Evolutionary conservation across 2,797 vertebrate species (phyloP), one percentile per base, ranked within the genome.

Genomic region (Sphaeramia orbicularis): DNA sequence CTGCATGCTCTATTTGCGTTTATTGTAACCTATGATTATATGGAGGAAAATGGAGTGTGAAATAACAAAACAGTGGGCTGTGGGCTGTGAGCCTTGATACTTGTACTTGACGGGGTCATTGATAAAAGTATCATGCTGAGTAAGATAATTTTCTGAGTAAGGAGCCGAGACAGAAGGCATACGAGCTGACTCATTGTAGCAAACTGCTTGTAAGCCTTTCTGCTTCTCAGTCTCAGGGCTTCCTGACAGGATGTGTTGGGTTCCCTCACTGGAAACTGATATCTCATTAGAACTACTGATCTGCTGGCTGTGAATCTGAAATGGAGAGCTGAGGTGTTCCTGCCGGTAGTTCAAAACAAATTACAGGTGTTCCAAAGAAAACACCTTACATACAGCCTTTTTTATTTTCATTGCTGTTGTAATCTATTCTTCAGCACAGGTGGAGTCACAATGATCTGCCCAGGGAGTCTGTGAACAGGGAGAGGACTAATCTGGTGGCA

Each of bases 231-330:
- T 54, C 49, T 68, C 42, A 14, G 57, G 64, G 72, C 72, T 70
- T 78, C 62, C 76, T 65, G 60, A 45, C 81, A 86, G 73, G 71
- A 84, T 84, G 69, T 74, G 74, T 80, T 81, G 48, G 42, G 50
- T 63, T 76, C 65, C 65, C 76, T 68, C 16, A 4, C 37, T 78
- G 70, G 48, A 88, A 87, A 71, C 53, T 14, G 84, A 86, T 68
- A 71, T 69, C 78, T 80, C 60, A 78, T 89, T 78, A 84, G 58
- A 86, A 45, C 36, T 9, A 59, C 76, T 21, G 37, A 77, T 78
- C 66, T 60, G 21, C 58, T 50, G 72, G 50, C 64, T 70, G 60
- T 51, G 18, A 67, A 40, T 19, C 55, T 52, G 21, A 74, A 45
- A 49, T 24, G 19, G 51, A 65, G 68, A 60, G 47, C 43, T 51